phyloP scores from a whole-genome alignment of 2,888 invertebrate species.

The Bursaphelenchus okinawaensis region DNA sequence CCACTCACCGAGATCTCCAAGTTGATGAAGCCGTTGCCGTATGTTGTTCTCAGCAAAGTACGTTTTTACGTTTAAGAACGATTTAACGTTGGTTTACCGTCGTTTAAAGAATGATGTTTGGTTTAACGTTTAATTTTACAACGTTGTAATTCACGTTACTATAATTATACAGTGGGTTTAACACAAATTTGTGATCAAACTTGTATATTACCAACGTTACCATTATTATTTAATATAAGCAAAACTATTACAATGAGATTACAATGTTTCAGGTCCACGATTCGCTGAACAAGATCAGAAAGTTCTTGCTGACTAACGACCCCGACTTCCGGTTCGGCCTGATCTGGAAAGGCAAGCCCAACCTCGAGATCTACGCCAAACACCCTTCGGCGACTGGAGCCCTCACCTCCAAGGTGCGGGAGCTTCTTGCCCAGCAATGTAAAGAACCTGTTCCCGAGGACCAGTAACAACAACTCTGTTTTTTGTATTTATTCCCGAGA shows the following conservation, averaged over 20 bases:
- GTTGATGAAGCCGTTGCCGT: constrained; percentile 57
- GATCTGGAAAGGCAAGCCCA: constrained; percentile 38
- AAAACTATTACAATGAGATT: too few relatives aligned
- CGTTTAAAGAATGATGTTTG: neutral
- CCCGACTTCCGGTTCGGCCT: constrained; percentile 50
- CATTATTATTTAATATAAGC: too few relatives aligned
- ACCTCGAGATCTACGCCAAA: constrained; percentile 52
- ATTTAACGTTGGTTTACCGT: neutral
- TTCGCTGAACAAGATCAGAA: constrained; percentile 51
- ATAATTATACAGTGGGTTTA: neutral
- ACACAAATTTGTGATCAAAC: neutral
- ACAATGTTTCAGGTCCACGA: constrained; percentile 46
- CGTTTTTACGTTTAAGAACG: neutral
- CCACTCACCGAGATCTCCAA: constrained; percentile 52
- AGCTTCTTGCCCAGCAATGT: constrained; percentile 49
- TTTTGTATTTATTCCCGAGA: neutral
- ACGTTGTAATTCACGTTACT: too few relatives aligned
- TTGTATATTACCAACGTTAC: neutral
- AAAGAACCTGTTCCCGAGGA: constrained; percentile 37
- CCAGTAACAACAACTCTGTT: neutral
- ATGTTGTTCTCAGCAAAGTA: constrained; percentile 51
- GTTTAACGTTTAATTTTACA: too few relatives aligned
- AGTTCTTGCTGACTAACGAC: constrained; percentile 55
- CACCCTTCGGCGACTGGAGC: constrained; percentile 40
- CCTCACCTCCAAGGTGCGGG: constrained; percentile 43